Conservation (phyloP, 2,888 invertebrate genomes). For the Onthophagus sagittarius region DNA sequence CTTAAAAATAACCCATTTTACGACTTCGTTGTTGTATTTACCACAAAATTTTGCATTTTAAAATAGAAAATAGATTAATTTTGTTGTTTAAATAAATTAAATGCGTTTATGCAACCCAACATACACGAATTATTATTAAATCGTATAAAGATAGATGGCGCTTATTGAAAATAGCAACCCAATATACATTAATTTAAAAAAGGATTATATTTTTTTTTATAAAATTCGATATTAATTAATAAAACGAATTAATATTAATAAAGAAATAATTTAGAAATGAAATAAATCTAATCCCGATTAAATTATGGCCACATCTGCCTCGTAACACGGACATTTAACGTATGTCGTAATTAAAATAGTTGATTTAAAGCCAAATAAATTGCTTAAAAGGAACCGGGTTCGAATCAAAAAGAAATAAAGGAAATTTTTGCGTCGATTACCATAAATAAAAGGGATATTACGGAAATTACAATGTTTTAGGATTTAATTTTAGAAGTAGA, state of each 20-base stretch:
- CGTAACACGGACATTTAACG: neutral
- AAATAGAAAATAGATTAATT: too few relatives aligned
- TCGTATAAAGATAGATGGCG: too few relatives aligned
- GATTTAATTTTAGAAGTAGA: neutral
- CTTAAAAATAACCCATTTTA: neutral
- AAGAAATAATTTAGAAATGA: too few relatives aligned
- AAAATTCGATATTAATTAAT: too few relatives aligned
- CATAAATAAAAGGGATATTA: neutral
- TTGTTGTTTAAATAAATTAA: neutral
- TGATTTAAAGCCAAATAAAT: neutral
- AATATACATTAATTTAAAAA: too few relatives aligned
- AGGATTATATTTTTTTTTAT: too few relatives aligned
- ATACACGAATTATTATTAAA: neutral
- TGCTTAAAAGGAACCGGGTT: neutral
- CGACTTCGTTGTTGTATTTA: neutral
- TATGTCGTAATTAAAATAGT: neutral
- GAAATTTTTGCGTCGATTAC: too few relatives aligned
- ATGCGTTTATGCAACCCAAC: neutral
- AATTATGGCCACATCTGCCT: neutral
- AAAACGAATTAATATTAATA: too few relatives aligned
- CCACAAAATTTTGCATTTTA: neutral
- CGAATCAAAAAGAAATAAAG: too few relatives aligned
- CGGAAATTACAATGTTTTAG: neutral
- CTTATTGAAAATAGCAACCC: too few relatives aligned
- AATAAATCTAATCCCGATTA: neutral